A percentile compares a stretch with the other conserved stretches of the same genome.
These are phyloP conservation scores for Ageneiosus marmoratus DNA, from an alignment of 2,113 vertebrate species.

Conservation along the genomic window DNA sequence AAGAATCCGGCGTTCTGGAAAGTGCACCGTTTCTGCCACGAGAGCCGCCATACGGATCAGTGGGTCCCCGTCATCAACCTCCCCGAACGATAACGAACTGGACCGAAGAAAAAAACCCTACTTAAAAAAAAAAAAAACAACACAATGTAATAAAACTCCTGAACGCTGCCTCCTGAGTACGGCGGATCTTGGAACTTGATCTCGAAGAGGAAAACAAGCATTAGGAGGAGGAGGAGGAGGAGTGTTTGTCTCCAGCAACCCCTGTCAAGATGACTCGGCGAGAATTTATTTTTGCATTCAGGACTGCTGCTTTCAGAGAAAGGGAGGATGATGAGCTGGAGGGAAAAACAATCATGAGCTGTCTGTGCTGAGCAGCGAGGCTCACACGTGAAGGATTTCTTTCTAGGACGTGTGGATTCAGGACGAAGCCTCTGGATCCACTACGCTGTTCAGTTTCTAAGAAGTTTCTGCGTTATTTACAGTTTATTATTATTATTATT, in stretches of 20 bases:
- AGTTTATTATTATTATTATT: constrained; percentile 13
- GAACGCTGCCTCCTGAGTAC: constrained; percentile 13
- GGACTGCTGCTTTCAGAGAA: constrained; percentile 27
- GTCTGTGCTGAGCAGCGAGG: constrained; percentile 16
- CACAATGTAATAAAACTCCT: constrained; percentile 50
- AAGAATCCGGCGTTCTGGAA: constrained; percentile 90
- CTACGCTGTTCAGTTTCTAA: background rate
- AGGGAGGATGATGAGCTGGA: constrained; percentile 32
- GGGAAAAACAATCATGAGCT: constrained; percentile 26
- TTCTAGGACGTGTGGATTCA: background rate
- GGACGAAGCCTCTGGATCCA: background rate
- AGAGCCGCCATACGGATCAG: constrained; percentile 91
- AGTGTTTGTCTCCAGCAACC: constrained; percentile 52
- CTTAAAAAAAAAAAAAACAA: constrained; percentile 35
- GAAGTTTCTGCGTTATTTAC: constrained; percentile 11
- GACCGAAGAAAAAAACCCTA: background rate
- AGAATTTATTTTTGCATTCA: constrained; percentile 51
- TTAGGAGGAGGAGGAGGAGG: constrained; percentile 50
- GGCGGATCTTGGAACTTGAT: constrained; percentile 38
- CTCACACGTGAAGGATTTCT: constrained; percentile 2
- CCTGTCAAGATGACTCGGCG: constrained; percentile 42
- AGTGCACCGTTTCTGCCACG: constrained; percentile 90
- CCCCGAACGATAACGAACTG: constrained; percentile 85
- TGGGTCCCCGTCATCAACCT: constrained; percentile 95
- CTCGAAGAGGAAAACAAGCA: constrained; percentile 3